These are phyloP conservation scores for Paradoxurus hermaphroditus DNA, from an alignment of 2,113 vertebrate species.

Conservation along the genomic window DNA sequence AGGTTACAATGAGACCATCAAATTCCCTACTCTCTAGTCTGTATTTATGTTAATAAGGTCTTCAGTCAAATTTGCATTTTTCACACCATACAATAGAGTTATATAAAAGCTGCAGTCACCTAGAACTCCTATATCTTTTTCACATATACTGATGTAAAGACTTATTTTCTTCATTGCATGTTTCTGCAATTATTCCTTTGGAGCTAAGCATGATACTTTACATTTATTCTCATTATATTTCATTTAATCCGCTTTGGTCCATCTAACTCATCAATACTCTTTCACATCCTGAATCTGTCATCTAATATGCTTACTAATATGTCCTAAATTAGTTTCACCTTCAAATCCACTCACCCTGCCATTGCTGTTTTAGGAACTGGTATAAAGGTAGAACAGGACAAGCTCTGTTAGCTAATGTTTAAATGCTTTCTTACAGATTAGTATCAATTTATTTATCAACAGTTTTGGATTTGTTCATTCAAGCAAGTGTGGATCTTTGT, in stretches of 20 bases:
- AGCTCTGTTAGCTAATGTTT: neutral
- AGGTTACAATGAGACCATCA: neutral
- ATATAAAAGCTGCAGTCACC: neutral
- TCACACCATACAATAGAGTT: neutral
- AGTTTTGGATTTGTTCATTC: neutral
- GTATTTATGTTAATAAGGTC: neutral
- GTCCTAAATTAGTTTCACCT: conserved; percentile 34
- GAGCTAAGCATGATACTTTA: neutral
- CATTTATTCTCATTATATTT: neutral
- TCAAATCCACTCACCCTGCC: neutral
- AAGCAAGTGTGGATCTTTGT: neutral
- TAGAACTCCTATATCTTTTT: neutral
- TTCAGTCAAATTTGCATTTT: conserved; percentile 53
- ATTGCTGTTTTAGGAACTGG: neutral
- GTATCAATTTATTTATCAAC: neutral
- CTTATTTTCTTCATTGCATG: neutral
- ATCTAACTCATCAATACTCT: conserved; percentile 9
- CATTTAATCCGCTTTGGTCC: neutral
- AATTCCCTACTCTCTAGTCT: neutral
- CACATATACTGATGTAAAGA: neutral
- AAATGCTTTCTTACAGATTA: neutral
- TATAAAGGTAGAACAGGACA: neutral
- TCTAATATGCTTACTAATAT: neutral
- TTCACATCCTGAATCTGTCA: neutral
- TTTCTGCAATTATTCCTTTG: conserved; percentile 4